Evolutionary conservation across 2,113 vertebrate species (phyloP), one percentile per base, ranked within the genome.

Genomic region (Odocoileus hemionus): DNA sequence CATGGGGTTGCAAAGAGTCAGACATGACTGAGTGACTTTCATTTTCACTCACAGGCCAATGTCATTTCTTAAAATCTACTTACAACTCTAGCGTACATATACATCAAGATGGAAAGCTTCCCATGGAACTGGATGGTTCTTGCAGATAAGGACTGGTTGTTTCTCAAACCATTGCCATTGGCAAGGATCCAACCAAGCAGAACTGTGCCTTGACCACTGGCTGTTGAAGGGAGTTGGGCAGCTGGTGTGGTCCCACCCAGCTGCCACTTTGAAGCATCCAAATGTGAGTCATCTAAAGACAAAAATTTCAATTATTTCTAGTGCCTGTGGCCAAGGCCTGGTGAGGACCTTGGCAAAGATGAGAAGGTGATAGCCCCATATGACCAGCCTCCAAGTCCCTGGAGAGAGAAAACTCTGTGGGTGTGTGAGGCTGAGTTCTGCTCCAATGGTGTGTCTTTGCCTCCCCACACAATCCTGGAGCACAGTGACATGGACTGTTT

Each of bases 121-220:
- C n/a, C n/a, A 19, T 7, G 1, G 15, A 64, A 52, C 84, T 45
- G 13, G 36, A 55, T 74, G 54, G 28, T 57, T 33, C 21, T 80
- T 23, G 33, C 25, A 23, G 60, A 11, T 5, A 60, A n/a, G 17
- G 16, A 12, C 39, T 19, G 16, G 61, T 19, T 67, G 25, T 43
- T 80, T 70, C 43, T 17, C 21, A 30, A 54, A 52, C 30, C 19
- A 3, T 17, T 36, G 43, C 28, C 17, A 25, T 17, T 26, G 12
- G 50, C 55, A 47, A 84, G 39, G 30, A 82, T 88, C 30, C 70
- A 54, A 89, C 30, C 70, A 61, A 23, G 6, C 10, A 39, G 30
- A 83, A 67, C 6, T 28, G 30, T 0, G 0, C 6, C 10, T 2
- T 43, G 55, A 84, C 36, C 4, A 8, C 43, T 28, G 16, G 17